Base-by-base conservation (phyloP, 2,797 vertebrate species). In the Anas capensis region DNA sequence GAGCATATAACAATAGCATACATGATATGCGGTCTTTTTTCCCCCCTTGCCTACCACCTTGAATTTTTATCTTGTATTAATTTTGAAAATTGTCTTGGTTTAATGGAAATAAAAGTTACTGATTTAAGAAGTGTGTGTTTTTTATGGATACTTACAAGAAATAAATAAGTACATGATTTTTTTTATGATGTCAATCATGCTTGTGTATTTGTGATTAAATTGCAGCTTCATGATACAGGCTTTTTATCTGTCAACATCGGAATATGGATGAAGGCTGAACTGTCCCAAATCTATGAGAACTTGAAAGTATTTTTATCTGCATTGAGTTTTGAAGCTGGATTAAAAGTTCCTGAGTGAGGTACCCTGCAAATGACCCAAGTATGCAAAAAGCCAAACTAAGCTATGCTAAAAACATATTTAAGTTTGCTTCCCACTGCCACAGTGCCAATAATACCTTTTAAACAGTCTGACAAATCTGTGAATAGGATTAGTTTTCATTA, bases 41-140 rank as follows among this genome's bases (percentile, higher is more conserved):
- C 42, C 42, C 58, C 92, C 79, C 69, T 95, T 97, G 86, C 84
- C 91, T 94, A 76, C 75, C 85, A 82, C 68, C 64, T 90, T 76
- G 62, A 69, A 54, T 93, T 97, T 95, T 95, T 94, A 86, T 68
- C 38, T 91, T 94, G 94, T 71, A 78, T 93, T 96, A 69, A 96
- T 90, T 97, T 95, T 96, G 57, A 94, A 87, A 93, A 76, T 82
- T 94, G 76, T 84, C 92, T 91, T 95, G 68, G 26, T 88, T 93
- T 94, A 80, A 95, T 81, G 88, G 75, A 97, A 98, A 98, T 98
- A 98, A 98, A 98, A 31, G 31, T 88, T 85, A 92, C 17, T 96
- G 64, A 95, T 85, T 92, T 96, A 90, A 89, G 62, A 88, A 40
- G 36, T 12, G 86, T 92, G 69, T 91, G 51, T 77, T 61, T 88